Conservation (phyloP, 2,888 invertebrate species). For the Thymelicus sylvestris region DNA sequence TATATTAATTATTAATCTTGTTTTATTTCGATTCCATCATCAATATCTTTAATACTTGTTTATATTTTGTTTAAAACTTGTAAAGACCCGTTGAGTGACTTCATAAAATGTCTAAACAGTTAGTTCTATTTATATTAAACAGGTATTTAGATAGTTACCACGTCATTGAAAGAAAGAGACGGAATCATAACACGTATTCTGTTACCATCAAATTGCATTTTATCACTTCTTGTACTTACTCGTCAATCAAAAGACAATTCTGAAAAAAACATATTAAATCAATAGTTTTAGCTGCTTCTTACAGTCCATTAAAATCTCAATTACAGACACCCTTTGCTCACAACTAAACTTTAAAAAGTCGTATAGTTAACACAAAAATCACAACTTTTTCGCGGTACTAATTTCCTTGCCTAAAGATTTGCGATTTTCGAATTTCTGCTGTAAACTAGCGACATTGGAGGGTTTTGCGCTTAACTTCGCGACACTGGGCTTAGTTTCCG, state of each 20-base stretch:
- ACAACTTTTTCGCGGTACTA: conserved; percentile 61
- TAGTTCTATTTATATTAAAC: too few relatives aligned
- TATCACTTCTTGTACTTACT: not conserved
- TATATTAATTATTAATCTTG: too few relatives aligned
- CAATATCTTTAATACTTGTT: too few relatives aligned
- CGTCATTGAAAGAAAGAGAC: not conserved
- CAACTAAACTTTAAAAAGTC: not conserved
- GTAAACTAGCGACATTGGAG: conserved; percentile 90
- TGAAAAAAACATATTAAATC: conserved; percentile 9
- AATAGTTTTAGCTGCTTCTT: conserved; percentile 21
- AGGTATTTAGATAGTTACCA: too few relatives aligned
- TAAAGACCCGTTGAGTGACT: too few relatives aligned
- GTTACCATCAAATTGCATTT: not conserved
- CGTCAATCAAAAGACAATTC: not conserved
- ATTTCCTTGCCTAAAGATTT: conserved; percentile 77
- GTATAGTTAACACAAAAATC: conserved; percentile 16
- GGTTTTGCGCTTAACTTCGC: conserved; percentile 82
- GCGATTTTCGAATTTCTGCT: conserved; percentile 90
- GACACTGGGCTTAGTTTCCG: conserved; percentile 68
- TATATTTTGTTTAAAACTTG: too few relatives aligned
- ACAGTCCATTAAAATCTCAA: not conserved
- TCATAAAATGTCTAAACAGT: too few relatives aligned
- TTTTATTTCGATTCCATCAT: too few relatives aligned
- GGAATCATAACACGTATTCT: not conserved
- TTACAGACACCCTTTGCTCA: not conserved